Conservation (phyloP, 1,140 invertebrate genomes). For the Euwallacea similis region DNA sequence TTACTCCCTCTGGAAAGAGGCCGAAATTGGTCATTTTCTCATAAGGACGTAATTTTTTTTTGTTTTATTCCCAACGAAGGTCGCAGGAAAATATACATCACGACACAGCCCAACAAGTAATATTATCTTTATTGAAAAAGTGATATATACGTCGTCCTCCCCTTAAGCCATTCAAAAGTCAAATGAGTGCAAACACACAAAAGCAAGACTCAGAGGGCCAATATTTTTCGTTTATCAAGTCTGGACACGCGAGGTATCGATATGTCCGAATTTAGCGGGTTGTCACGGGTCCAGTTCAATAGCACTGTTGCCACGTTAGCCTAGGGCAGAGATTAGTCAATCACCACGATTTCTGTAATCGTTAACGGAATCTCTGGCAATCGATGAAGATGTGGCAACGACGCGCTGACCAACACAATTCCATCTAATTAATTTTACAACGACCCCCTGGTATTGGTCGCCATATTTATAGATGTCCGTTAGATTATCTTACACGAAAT, state of each 20-base stretch:
- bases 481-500: constrained; percentile 48
- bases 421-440: constrained; percentile 43
- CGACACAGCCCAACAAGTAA: too few relatives aligned
- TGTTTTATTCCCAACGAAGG: too few relatives aligned
- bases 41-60: too few relatives aligned
- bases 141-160: too few relatives aligned
- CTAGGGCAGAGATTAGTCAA: too few relatives aligned
- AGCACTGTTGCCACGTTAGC: neutral
- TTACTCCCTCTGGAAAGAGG: too few relatives aligned
- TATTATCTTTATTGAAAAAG: too few relatives aligned
- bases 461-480: constrained; percentile 47
- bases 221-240: constrained; percentile 35
- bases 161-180: constrained; percentile 15
- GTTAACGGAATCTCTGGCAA: too few relatives aligned
- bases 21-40: too few relatives aligned
- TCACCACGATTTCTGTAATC: too few relatives aligned
- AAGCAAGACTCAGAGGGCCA: constrained; percentile 29
- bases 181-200: constrained; percentile 22
- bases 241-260: constrained; percentile 30
- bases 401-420: constrained; percentile 14
- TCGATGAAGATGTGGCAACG: constrained; percentile 5
- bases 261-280: constrained; percentile 34
- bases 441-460: constrained; percentile 39
- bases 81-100: too few relatives aligned
- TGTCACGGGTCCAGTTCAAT: constrained; percentile 20